Evolutionary conservation across 2,113 vertebrate species (phyloP).

Genomic region (Abramis brama): DNA sequence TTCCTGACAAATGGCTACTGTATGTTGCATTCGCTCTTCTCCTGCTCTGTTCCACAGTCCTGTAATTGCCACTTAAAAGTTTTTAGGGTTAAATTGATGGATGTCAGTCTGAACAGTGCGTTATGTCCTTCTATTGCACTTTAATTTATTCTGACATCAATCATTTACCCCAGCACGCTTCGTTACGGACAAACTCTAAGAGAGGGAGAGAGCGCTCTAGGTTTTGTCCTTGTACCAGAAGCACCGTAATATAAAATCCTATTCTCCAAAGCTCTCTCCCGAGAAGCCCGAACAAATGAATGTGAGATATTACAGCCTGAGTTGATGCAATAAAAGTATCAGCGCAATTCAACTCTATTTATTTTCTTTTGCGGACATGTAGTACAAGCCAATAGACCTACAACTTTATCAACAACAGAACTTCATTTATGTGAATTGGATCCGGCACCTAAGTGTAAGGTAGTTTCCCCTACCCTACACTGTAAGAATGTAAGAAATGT

Average conservation of each 20-base stretch:
- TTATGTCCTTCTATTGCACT: conserved; percentile 77
- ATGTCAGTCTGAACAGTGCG: conserved; percentile 67
- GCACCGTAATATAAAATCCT: conserved; percentile 3
- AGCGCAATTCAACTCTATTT: conserved; percentile 56
- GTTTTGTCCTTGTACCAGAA: conserved; percentile 68
- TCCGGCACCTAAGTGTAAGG: neutral
- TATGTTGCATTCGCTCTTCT: conserved; percentile 9
- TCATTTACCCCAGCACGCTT: conserved; percentile 67
- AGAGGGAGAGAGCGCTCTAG: conserved; percentile 54
- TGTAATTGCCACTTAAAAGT: conserved; percentile 56
- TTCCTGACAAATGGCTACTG: conserved; percentile 41
- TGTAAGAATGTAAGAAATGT: neutral
- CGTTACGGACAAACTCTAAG: conserved; percentile 65
- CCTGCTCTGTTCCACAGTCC: conserved; percentile 2
- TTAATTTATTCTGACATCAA: conserved; percentile 75
- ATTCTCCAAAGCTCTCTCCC: conserved; percentile 11
- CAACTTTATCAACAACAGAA: neutral
- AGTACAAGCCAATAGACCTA: neutral
- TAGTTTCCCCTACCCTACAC: neutral
- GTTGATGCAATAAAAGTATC: conserved; percentile 62
- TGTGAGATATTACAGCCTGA: conserved; percentile 20
- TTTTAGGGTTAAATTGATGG: conserved; percentile 74
- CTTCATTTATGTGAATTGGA: neutral
- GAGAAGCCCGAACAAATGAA: conserved; percentile 44
- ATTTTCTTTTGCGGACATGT: conserved; percentile 47